Evolutionary conservation across 1,140 invertebrate species (phyloP).

Genomic region (Heterodera carotae): DNA sequence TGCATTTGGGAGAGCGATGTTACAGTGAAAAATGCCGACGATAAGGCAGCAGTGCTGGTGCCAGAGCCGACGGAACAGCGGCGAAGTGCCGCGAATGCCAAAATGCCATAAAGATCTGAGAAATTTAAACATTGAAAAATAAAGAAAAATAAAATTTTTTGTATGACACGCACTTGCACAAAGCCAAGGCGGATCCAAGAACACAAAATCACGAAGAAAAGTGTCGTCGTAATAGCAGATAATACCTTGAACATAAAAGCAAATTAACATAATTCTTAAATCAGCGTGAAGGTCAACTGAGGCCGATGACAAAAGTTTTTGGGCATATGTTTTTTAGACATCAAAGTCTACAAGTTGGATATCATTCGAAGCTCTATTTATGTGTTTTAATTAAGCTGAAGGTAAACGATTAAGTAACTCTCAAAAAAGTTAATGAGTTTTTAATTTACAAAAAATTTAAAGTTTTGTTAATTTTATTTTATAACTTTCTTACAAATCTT

Average conservation of each 20-base stretch:
- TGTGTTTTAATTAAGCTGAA: no score
- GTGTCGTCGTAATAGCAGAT: slow-evolving; percentile 97
- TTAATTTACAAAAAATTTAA: no score
- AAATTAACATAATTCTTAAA: no score
- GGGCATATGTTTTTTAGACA: no score
- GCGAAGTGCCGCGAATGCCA: slow-evolving; percentile 2
- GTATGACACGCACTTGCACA: slow-evolving; percentile 95
- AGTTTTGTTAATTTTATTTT: no score
- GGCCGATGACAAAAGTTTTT: no score
- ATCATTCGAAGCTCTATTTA: no score
- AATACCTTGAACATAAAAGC: slow-evolving; percentile 70
- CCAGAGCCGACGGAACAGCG: not conserved
- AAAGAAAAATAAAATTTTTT: slow-evolving; percentile 79
- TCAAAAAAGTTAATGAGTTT: no score
- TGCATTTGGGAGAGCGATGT: not conserved
- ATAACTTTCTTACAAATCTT: no score
- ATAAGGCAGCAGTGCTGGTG: not conserved
- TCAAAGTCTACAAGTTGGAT: no score
- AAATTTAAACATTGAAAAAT: slow-evolving; percentile 65
- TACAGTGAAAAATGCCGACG: slow-evolving; percentile 12
- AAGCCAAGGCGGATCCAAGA: slow-evolving; percentile 95
- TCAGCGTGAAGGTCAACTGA: no score
- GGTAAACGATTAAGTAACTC: no score
- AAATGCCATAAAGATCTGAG: not conserved
- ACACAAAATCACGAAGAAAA: slow-evolving; percentile 88